Conservation (phyloP, 2,888 invertebrate species). For the Cheilosia variabilis region DNA sequence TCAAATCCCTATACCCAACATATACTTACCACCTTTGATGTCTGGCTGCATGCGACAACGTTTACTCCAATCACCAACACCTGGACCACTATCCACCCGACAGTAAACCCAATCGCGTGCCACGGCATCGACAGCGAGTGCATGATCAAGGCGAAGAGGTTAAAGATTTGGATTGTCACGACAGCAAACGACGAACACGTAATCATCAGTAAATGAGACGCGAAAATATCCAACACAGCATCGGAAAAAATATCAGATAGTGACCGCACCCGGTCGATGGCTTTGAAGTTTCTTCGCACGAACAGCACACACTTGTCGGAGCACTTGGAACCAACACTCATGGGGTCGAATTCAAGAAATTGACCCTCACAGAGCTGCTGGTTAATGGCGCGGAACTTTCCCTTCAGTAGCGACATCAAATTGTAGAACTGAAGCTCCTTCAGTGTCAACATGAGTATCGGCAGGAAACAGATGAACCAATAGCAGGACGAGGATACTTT, state of each 20-base stretch:
- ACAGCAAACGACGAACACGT: slow-evolving; percentile 78
- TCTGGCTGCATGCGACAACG: slow-evolving; percentile 77
- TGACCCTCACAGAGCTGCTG: slow-evolving; percentile 57
- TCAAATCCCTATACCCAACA: not conserved
- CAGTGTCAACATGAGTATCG: slow-evolving; percentile 77
- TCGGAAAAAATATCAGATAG: slow-evolving; percentile 77
- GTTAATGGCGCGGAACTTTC: slow-evolving; percentile 77
- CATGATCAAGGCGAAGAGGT: slow-evolving; percentile 77
- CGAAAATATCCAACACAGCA: slow-evolving; percentile 77
- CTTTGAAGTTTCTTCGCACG: slow-evolving; percentile 23
- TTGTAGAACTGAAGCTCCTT: slow-evolving; percentile 79
- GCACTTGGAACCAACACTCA: slow-evolving; percentile 27
- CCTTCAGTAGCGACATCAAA: slow-evolving; percentile 77
- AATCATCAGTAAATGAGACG: slow-evolving; percentile 77
- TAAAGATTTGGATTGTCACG: slow-evolving; percentile 79
- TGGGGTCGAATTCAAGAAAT: slow-evolving; percentile 4
- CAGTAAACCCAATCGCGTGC: slow-evolving; percentile 76
- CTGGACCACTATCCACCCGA: slow-evolving; percentile 79
- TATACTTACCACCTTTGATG: slow-evolving; percentile 76
- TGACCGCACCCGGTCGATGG: slow-evolving; percentile 71
- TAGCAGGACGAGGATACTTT: slow-evolving; percentile 75
- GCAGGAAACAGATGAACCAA: slow-evolving; percentile 79
- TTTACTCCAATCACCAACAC: slow-evolving; percentile 77
- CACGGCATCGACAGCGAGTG: slow-evolving; percentile 76
- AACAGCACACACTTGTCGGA: slow-evolving; percentile 18